These are phyloP conservation scores for Tetrapedia diversipes DNA, from an alignment of 2,888 invertebrate species.

Conservation along the genomic window DNA sequence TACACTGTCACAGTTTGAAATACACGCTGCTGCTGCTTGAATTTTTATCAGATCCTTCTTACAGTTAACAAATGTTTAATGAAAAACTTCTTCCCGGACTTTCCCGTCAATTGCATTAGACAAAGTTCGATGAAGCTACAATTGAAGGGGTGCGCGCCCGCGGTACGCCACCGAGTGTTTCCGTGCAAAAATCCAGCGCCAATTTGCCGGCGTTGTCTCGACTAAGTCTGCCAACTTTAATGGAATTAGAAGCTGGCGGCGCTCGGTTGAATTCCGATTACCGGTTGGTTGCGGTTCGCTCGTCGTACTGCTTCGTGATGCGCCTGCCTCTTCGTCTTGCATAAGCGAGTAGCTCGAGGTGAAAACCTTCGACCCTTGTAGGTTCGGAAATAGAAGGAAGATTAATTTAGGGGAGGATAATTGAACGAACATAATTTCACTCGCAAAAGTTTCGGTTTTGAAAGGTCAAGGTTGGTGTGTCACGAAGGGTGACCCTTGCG, in stretches of 20 bases:
- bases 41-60: too few species aligned
- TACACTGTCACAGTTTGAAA: too few species aligned
- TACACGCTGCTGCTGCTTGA: too few species aligned
- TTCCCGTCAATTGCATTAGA: too few species aligned
- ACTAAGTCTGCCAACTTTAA: slow-evolving; percentile 9
- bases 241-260: background rate
- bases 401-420: slow-evolving; percentile 3
- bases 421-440: background rate
- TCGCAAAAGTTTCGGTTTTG: too few species aligned
- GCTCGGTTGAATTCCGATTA: slow-evolving; percentile 46
- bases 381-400: background rate
- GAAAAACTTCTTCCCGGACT: slow-evolving; percentile 18
- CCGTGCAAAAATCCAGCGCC: background rate
- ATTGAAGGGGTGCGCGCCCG: background rate
- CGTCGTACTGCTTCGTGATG: background rate
- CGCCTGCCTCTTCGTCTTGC: background rate
- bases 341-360: background rate
- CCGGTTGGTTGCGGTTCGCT: slow-evolving; percentile 1
- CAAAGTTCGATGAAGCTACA: background rate
- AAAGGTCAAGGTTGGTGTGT: too few species aligned
- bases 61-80: too few species aligned
- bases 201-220: background rate
- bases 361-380: background rate
- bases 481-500: too few species aligned
- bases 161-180: too few species aligned